Conservation (phyloP, 2,113 vertebrate species). For the Brachypodius melanocephalos region DNA sequence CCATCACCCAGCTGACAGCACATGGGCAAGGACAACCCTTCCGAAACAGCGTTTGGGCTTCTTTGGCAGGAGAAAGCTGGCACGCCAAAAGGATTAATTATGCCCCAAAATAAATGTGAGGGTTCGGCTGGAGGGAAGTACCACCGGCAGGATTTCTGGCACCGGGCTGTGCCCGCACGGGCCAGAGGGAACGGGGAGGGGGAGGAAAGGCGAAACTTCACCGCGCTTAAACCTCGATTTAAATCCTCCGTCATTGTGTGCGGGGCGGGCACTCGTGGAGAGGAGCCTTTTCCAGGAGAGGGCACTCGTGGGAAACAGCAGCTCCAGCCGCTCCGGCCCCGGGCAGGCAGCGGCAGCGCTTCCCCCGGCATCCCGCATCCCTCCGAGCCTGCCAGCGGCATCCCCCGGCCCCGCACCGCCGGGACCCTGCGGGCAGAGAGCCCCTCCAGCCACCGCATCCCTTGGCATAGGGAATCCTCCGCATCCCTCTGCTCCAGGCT, state of each 20-base stretch:
- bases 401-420: neutral
- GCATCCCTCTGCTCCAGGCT: neutral
- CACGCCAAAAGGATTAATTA: neutral
- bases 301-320: slow-evolving; percentile 62
- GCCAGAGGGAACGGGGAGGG: neutral
- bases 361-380: neutral
- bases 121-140: neutral
- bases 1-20: neutral
- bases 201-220: neutral
- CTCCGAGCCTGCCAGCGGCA: neutral
- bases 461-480: neutral
- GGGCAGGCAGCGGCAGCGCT: neutral
- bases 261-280: neutral
- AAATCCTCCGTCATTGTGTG: accelerated
- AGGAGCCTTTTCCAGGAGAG: slow-evolving; percentile 61
- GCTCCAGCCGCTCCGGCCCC: neutral
- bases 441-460: accelerated
- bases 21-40: neutral
- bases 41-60: neutral
- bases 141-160: neutral
- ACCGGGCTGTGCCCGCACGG: accelerated
- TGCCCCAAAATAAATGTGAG: neutral
- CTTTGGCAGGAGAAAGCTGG: neutral
- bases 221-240: neutral
- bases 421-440: accelerated